phyloP scores from a whole-genome alignment of 2,113 vertebrate species.

The Spilogale gracilis region DNA sequence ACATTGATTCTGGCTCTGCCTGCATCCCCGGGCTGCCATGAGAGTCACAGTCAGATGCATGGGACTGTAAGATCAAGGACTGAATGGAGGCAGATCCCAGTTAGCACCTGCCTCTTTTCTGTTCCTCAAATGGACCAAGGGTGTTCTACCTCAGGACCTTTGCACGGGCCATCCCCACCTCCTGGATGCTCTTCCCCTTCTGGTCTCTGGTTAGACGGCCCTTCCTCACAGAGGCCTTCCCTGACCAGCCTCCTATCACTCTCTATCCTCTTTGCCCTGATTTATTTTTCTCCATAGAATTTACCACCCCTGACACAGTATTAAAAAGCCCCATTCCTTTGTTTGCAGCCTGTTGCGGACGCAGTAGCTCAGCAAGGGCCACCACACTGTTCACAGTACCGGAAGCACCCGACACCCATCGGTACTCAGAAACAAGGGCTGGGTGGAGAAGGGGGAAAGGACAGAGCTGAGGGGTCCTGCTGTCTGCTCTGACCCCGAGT shows the following conservation, averaged over 20 bases:
- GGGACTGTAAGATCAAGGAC: not conserved
- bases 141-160: not conserved
- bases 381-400: rapidly evolving
- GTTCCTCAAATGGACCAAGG: too few relatives aligned
- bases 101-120: not conserved
- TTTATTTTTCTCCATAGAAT: not conserved
- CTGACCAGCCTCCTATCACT: not conserved
- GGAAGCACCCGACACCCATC: rapidly evolving
- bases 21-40: not conserved
- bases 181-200: not conserved
- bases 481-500: not conserved
- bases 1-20: rapidly evolving
- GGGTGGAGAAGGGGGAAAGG: rapidly evolving
- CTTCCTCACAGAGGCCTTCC: too few relatives aligned
- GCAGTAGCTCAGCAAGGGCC: too few relatives aligned
- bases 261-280: not conserved
- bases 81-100: not conserved
- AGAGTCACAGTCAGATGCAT: rapidly evolving
- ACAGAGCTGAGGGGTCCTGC: rapidly evolving
- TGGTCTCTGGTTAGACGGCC: not conserved
- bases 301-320: rapidly evolving
- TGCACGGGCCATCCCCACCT: not conserved
- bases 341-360: not conserved
- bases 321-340: not conserved
- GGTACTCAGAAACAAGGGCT: not conserved